Evolutionary conservation across 1,140 invertebrate species (phyloP).

Genomic region (Drosophila funebris): DNA sequence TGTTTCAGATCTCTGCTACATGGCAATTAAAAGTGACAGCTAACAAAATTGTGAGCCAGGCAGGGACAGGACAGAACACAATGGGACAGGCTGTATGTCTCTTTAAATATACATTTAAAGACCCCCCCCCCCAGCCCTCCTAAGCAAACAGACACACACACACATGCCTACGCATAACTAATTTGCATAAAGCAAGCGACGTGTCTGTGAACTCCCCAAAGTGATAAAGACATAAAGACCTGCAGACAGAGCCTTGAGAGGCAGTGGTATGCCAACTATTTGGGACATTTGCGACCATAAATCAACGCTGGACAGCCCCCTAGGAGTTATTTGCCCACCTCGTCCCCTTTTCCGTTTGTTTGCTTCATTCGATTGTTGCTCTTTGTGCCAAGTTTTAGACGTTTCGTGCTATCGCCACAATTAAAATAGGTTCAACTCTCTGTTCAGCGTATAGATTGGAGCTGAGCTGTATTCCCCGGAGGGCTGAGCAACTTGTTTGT

Average conservation of each 20-base stretch:
- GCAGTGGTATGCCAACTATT: slow-evolving; percentile 38
- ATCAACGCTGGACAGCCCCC: slow-evolving; percentile 36
- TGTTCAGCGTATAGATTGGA: slow-evolving; percentile 3
- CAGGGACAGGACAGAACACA: too few species aligned
- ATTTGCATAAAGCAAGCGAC: slow-evolving; percentile 34
- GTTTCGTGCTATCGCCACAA: slow-evolving; percentile 36
- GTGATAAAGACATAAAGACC: slow-evolving; percentile 50
- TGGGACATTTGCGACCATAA: slow-evolving; percentile 28
- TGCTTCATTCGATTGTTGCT: slow-evolving; percentile 16
- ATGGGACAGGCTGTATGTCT: too few species aligned
- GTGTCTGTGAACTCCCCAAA: slow-evolving; percentile 44
- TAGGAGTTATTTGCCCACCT: background rate
- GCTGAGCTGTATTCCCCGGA: background rate
- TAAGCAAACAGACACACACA: background rate
- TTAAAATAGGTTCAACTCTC: slow-evolving; percentile 23
- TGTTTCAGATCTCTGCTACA: slow-evolving; percentile 12
- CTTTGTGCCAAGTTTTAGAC: slow-evolving; percentile 10
- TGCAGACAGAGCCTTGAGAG: slow-evolving; percentile 21
- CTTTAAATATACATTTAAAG: slow-evolving; percentile 42
- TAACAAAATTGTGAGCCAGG: slow-evolving; percentile 27
- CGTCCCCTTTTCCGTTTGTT: background rate
- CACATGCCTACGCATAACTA: slow-evolving; percentile 6
- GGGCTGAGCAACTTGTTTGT: slow-evolving; percentile 32
- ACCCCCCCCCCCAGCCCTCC: background rate
- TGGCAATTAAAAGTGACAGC: slow-evolving; percentile 50